Evolutionary conservation across 2,888 invertebrate genomes (phyloP).

Genomic region (Lycaena phlaeas): DNA sequence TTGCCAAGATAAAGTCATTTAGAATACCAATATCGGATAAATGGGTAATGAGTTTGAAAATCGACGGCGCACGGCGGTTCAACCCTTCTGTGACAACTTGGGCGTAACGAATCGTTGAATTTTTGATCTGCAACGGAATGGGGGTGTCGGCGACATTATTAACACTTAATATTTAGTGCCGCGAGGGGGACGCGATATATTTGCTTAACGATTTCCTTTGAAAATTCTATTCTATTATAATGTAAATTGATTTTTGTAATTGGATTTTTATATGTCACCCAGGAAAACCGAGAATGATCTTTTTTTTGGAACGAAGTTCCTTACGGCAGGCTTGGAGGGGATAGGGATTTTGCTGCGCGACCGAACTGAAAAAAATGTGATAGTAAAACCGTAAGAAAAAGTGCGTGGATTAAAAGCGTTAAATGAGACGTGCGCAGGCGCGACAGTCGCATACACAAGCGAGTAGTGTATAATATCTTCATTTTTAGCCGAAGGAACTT

Average conservation of each 20-base stretch:
- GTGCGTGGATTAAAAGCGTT: too few species aligned
- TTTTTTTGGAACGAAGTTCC: too few species aligned
- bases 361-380: too few species aligned
- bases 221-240: conserved; percentile 14
- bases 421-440: too few species aligned
- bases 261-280: conserved; percentile 3
- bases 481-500: too few species aligned
- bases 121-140: conserved; percentile 42
- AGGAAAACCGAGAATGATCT: too few species aligned
- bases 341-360: too few species aligned
- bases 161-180: conserved; percentile 61
- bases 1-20: conserved; percentile 25
- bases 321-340: too few species aligned
- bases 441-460: too few species aligned
- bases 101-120: conserved; percentile 53
- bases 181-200: conserved; percentile 31
- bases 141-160: conserved; percentile 51
- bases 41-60: conserved; percentile 41
- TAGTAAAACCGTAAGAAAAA: too few species aligned
- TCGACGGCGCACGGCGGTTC: conserved; percentile 24
- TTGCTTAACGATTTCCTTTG: conserved; percentile 33
- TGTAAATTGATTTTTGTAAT: conserved; percentile 7
- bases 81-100: conserved; percentile 45
- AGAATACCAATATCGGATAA: conserved; percentile 41
- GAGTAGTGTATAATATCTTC: too few species aligned